Evolutionary conservation across 2,797 vertebrate species (phyloP).

Genomic region (Gymnocypris eckloni): DNA sequence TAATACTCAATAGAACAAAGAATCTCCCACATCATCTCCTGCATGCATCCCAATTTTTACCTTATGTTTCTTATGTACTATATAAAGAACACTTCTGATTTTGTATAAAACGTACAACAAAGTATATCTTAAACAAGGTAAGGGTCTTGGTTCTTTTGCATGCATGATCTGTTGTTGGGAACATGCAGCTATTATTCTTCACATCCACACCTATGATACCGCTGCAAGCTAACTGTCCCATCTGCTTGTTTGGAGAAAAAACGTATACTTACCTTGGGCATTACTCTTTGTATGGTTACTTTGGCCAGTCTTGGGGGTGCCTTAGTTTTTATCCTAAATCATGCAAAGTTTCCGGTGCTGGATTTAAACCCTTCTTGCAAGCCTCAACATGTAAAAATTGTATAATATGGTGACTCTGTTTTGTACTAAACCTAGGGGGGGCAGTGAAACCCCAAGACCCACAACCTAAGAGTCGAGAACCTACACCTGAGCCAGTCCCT

Average conservation of each 20-base stretch:
- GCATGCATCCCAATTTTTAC: constrained; percentile 22
- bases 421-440: constrained; percentile 89
- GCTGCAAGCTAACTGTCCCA: too few relatives aligned
- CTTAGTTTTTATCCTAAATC: constrained; percentile 55
- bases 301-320: constrained; percentile 62
- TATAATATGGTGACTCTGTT: constrained; percentile 83
- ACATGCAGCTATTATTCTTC: too few relatives aligned
- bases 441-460: constrained; percentile 90
- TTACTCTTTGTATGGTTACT: constrained; percentile 63
- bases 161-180: too few relatives aligned
- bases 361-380: constrained; percentile 54
- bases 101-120: too few relatives aligned
- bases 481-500: constrained; percentile 76
- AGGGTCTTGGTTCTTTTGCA: too few relatives aligned
- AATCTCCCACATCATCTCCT: neutral
- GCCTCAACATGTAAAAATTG: constrained; percentile 48
- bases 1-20: neutral
- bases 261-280: too few relatives aligned
- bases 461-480: constrained; percentile 86
- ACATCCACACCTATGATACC: too few relatives aligned
- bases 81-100: too few relatives aligned
- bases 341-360: constrained; percentile 64
- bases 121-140: too few relatives aligned
- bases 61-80: constrained; percentile 41
- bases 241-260: too few relatives aligned